Percentiles rank a stretch among this genome's conserved stretches.
These are phyloP conservation scores for Streptopelia turtur DNA, from an alignment of 2,797 vertebrate genomes.

Conservation along the genomic window DNA sequence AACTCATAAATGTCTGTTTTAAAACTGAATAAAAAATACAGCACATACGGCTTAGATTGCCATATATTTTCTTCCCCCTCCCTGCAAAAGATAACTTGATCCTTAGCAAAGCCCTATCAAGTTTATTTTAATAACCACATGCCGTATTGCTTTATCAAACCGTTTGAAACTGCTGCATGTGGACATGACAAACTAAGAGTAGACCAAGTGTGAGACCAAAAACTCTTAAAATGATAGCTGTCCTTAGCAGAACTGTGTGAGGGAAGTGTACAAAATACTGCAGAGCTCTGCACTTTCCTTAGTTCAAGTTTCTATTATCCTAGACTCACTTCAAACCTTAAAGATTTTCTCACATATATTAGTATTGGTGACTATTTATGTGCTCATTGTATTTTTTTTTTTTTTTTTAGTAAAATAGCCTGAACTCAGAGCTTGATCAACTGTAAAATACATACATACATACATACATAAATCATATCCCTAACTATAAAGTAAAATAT, in stretches of 20 bases:
- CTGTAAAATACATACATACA: neutral
- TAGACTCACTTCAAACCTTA: neutral
- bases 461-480: neutral
- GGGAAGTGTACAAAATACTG: neutral
- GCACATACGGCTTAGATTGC: neutral
- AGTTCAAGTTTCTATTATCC: neutral
- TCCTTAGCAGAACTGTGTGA: neutral
- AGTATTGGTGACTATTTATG: neutral
- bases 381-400: neutral
- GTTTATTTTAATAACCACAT: neutral
- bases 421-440: neutral
- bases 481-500: neutral
- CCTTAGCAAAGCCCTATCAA: neutral
- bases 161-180: neutral
- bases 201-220: neutral
- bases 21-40: neutral
- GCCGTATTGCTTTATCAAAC: neutral
- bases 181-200: neutral
- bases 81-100: neutral
- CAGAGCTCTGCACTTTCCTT: neutral
- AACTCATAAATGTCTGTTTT: neutral
- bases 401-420: neutral
- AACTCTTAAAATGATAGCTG: neutral
- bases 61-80: neutral
- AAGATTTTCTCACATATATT: slow-evolving; percentile 11